Evolutionary conservation across 2,888 invertebrate species (phyloP).

Genomic region (Drosophila nr. fundita): DNA sequence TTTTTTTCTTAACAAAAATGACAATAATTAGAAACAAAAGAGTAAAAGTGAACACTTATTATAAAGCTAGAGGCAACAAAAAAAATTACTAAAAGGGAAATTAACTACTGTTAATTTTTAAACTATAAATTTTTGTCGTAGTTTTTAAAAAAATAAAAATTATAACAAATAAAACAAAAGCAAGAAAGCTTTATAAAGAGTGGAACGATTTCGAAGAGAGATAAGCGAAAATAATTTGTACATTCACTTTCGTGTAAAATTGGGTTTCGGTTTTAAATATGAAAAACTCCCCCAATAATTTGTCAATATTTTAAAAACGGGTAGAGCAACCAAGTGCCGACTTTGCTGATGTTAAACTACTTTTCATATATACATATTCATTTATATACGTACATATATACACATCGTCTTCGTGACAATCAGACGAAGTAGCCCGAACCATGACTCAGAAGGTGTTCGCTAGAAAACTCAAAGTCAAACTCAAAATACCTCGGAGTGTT

Average conservation of each 20-base stretch:
- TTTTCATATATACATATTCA: not conserved
- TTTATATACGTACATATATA: not conserved
- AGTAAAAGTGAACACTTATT: not conserved
- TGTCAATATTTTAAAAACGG: not conserved
- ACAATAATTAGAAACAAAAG: not conserved
- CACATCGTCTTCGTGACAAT: conserved; percentile 12
- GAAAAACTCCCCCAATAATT: not conserved
- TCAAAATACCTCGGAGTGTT: conserved; percentile 36
- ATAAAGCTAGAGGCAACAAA: not conserved
- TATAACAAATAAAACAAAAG: not conserved
- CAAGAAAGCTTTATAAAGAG: not conserved
- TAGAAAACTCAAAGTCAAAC: conserved; percentile 24
- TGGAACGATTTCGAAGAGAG: not conserved
- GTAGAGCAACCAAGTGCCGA: conserved; percentile 27
- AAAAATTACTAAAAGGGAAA: not conserved
- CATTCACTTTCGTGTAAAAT: not conserved
- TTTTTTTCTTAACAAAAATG: not conserved
- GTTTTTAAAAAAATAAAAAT: not conserved
- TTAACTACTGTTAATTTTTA: not conserved
- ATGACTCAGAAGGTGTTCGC: conserved; percentile 37
- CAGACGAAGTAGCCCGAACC: conserved; percentile 57
- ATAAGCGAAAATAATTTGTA: not conserved
- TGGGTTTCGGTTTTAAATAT: not conserved
- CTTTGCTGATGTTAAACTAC: not conserved
- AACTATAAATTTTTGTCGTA: not conserved